These are phyloP conservation scores for Orchesella cincta DNA, from an alignment of 1,140 invertebrate species.

Conservation along the genomic window DNA sequence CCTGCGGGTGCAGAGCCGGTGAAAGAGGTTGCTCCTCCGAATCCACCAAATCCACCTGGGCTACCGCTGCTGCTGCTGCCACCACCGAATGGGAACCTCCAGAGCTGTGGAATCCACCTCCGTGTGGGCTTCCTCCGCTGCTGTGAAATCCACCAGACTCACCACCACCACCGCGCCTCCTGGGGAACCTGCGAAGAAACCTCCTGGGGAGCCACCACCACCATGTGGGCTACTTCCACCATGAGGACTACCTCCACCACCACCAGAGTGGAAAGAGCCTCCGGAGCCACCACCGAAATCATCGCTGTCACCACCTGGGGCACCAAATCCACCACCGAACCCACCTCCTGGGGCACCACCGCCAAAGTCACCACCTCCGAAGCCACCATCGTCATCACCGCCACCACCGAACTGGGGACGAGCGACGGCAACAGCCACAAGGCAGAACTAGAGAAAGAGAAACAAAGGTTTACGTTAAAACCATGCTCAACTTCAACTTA, in stretches of 20 bases:
- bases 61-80: slow-evolving; percentile 29
- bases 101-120: neutral
- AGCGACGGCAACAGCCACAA: slow-evolving; percentile 33
- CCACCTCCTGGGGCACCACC: slow-evolving; percentile 23
- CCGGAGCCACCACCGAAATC: slow-evolving; percentile 11
- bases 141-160: slow-evolving; percentile 31
- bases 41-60: slow-evolving; percentile 20
- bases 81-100: slow-evolving; percentile 13
- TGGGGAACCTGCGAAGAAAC: slow-evolving; percentile 41
- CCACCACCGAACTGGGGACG: slow-evolving; percentile 43
- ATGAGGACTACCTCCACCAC: slow-evolving; percentile 34
- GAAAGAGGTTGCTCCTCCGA: slow-evolving; percentile 1
- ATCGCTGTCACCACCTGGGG: slow-evolving; percentile 7
- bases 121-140: slow-evolving; percentile 17
- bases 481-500: neutral
- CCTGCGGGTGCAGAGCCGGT: neutral
- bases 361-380: neutral
- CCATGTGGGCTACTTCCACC: slow-evolving; percentile 24
- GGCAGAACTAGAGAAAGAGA: slow-evolving; percentile 34
- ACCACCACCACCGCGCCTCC: slow-evolving; percentile 31
- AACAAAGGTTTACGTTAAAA: neutral
- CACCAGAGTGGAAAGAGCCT: neutral
- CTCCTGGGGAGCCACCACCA: slow-evolving; percentile 14
- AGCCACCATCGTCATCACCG: slow-evolving; percentile 37
- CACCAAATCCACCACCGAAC: slow-evolving; percentile 29